phyloP scores from a whole-genome alignment of 2,113 vertebrate species.

The Poeciliopsis prolifica region DNA sequence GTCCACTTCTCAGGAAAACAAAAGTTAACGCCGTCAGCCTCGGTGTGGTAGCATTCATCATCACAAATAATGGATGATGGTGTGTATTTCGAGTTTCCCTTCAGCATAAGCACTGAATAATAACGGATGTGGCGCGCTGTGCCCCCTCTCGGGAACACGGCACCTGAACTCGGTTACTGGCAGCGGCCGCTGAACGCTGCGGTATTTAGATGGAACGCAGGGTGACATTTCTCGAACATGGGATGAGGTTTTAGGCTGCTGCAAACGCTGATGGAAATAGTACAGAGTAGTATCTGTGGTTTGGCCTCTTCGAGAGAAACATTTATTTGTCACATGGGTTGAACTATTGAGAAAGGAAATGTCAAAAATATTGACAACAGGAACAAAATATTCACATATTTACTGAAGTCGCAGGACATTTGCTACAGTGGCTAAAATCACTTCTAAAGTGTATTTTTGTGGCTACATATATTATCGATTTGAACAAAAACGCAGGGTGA shows the following conservation, averaged over 20 bases:
- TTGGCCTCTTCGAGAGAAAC: slow-evolving; percentile 9
- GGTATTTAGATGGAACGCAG: slow-evolving; percentile 51
- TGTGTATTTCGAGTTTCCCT: slow-evolving; percentile 43
- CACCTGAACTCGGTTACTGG: slow-evolving; percentile 38
- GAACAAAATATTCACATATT: not conserved
- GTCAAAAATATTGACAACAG: not conserved
- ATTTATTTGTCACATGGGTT: not conserved
- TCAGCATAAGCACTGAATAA: slow-evolving; percentile 14
- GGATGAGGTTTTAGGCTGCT: slow-evolving; percentile 33
- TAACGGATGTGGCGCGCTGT: slow-evolving; percentile 56
- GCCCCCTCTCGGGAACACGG: slow-evolving; percentile 24
- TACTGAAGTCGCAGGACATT: not conserved
- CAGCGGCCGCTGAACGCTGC: slow-evolving; percentile 23
- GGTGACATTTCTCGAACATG: slow-evolving; percentile 43
- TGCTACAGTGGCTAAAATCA: not conserved
- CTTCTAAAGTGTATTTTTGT: not conserved
- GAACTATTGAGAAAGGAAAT: not conserved
- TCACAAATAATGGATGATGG: slow-evolving; percentile 7
- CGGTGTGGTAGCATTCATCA: slow-evolving; percentile 17
- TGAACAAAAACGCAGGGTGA: not conserved
- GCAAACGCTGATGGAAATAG: slow-evolving; percentile 17
- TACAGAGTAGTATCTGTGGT: slow-evolving; percentile 48
- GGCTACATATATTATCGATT: not conserved
- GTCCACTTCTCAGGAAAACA: slow-evolving; percentile 67
- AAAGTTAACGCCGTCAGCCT: slow-evolving; percentile 35